Percentiles rank a stretch among this genome's conserved stretches.
These are phyloP conservation scores for Podiceps cristatus DNA, from an alignment of 2,113 vertebrate species.

Conservation along the genomic window DNA sequence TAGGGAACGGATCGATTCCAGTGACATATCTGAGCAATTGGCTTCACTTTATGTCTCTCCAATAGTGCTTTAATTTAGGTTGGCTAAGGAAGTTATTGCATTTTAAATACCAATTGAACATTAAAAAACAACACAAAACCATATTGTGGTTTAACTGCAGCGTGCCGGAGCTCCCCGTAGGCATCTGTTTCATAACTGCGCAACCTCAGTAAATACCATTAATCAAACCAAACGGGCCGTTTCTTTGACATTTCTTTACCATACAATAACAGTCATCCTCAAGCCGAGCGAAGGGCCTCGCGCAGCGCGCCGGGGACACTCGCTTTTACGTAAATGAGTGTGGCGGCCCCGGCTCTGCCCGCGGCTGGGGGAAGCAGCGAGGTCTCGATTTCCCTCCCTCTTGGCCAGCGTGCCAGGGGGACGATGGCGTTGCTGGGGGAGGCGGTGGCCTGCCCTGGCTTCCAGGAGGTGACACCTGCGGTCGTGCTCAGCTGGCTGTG, in stretches of 20 bases:
- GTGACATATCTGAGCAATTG: constrained; percentile 44
- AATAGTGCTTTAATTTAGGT: constrained; percentile 57
- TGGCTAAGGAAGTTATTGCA: constrained; percentile 68
- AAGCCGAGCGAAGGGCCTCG: background rate
- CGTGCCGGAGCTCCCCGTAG: constrained; percentile 42
- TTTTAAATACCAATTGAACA: constrained; percentile 71
- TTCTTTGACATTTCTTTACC: constrained; percentile 38
- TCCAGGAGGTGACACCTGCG: constrained; percentile 49
- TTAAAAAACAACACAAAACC: constrained; percentile 65
- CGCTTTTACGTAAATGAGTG: background rate
- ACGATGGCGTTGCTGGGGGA: background rate
- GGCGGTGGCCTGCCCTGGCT: constrained; percentile 6
- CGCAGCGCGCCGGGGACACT: background rate
- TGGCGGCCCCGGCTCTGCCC: background rate
- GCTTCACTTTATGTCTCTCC: constrained; percentile 50
- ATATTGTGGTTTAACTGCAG: constrained; percentile 71
- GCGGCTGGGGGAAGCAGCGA: accelerated
- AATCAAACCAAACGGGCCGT: constrained; percentile 59
- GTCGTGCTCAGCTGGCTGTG: background rate
- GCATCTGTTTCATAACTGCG: constrained; percentile 61
- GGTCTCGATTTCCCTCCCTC: background rate
- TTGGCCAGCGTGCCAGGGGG: background rate
- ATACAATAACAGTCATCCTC: background rate
- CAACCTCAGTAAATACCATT: constrained; percentile 61
- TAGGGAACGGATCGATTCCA: constrained; percentile 30